These are phyloP conservation scores for Daboia siamensis DNA, from an alignment of 2,113 vertebrate genomes.

Conservation along the genomic window DNA sequence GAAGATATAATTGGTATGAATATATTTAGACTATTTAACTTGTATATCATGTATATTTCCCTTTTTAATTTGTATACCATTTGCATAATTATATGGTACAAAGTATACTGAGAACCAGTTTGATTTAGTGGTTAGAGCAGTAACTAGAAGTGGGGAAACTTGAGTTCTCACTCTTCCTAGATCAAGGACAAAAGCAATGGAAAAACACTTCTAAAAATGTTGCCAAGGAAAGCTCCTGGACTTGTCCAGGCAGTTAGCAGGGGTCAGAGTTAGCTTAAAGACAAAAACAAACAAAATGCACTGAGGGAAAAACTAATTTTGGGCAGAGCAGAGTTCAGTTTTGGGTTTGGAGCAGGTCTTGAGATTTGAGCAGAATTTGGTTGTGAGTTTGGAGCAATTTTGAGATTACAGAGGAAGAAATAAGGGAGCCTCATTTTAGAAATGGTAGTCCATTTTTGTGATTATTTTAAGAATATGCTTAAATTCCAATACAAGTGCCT, in stretches of 20 bases:
- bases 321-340: not conserved
- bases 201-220: not conserved
- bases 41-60: not conserved
- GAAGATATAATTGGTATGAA: not conserved
- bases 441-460: not conserved
- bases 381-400: not conserved
- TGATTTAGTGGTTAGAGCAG: not conserved
- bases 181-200: not conserved
- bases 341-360: not conserved
- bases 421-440: not conserved
- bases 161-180: not conserved
- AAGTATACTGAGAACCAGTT: not conserved
- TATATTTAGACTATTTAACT: not conserved
- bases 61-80: not conserved
- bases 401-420: not conserved
- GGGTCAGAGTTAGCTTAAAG: not conserved
- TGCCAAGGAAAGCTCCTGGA: not conserved
- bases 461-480: not conserved
- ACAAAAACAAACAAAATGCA: not conserved
- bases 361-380: not conserved
- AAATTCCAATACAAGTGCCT: not conserved
- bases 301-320: not conserved
- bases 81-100: not conserved
- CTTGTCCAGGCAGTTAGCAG: not conserved
- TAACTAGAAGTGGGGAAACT: not conserved